phyloP scores from a whole-genome alignment of 2,888 invertebrate genomes.

The Lissocephala sabroskyi region DNA sequence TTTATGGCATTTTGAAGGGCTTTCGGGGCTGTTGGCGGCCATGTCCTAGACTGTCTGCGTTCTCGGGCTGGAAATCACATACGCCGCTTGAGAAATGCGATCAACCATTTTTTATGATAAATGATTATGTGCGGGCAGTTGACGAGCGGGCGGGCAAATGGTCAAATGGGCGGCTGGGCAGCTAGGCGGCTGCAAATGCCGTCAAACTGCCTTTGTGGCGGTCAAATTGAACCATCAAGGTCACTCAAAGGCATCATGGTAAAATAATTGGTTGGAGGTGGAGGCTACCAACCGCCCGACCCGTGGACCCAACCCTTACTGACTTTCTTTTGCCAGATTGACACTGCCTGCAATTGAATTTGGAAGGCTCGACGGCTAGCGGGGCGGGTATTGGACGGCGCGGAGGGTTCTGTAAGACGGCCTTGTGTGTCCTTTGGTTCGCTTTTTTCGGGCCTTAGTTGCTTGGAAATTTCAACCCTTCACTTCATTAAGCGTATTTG shows the following conservation, averaged over 20 bases:
- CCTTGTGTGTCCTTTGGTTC: conserved; percentile 23
- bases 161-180: neutral
- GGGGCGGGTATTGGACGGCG: conserved; percentile 11
- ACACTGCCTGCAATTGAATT: too few species aligned
- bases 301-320: neutral
- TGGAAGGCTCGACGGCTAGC: neutral
- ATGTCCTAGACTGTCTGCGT: conserved; percentile 1
- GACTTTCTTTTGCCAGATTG: too few species aligned
- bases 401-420: conserved; percentile 21
- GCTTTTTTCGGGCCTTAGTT: conserved; percentile 6
- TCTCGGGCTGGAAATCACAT: conserved; percentile 39
- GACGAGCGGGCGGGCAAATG: too few species aligned
- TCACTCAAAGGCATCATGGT: conserved; percentile 39
- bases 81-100: conserved; percentile 51
- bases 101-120: conserved; percentile 49
- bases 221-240: conserved; percentile 33
- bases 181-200: conserved; percentile 2
- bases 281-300: neutral
- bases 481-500: conserved; percentile 62
- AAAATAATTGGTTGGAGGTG: conserved; percentile 3
- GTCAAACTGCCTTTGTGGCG: conserved; percentile 16
- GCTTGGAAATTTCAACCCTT: conserved; percentile 49
- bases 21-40: conserved; percentile 22
- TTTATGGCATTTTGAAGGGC: conserved; percentile 42
- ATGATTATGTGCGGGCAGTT: conserved; percentile 48